Evolutionary conservation across 2,888 invertebrate species (phyloP), one percentile per base, ranked within the genome.

Genomic region (Elysia crispata): DNA sequence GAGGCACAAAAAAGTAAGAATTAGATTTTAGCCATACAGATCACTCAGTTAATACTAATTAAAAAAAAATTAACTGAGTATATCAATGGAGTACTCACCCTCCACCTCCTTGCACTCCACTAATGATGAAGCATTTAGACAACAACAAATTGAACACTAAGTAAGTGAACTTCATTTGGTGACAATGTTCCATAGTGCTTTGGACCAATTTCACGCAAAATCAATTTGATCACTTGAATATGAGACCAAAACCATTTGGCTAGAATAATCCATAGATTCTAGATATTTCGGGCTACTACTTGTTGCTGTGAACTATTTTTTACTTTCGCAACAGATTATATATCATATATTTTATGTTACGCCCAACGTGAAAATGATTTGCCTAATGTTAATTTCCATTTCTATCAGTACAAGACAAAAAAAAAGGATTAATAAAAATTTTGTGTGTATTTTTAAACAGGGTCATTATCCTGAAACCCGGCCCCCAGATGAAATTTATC

Each of bases 11-110:
- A 67, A 67, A 67, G 41, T 41, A 11, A 41, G 3, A 41, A 41
- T 41, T 41, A 41, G 11, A 11, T 41, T 41, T 41, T 41, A 41
- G 41, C 41, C 11, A 41, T 6, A 41, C 41, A 41, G 11, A 11
- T 6, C 41, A 41, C 41, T 41, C 41, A 41, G 41, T 41, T 41
- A 41, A 41, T 41, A 41, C 41, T 11, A 41, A 3, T 41, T 41
- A 6, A 6, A 41, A 41, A 11, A 41, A 11, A 41, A 41, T n/a
- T 6, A 41, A 41, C 41, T 18, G n/a, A 75, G 31, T 20, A 57
- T 41, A 41, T 41, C 41, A 41, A 41, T 41, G 41, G 41, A 18
- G 74, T 83, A 83, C 83, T 83, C 64, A 83, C 83, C 70, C 69
- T 64, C 66, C 76, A 20, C 77, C 76, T 75, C 75, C 72, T n/a